These are phyloP conservation scores for Hydriomena furcata DNA, from an alignment of 2,888 invertebrate genomes.

Conservation along the genomic window DNA sequence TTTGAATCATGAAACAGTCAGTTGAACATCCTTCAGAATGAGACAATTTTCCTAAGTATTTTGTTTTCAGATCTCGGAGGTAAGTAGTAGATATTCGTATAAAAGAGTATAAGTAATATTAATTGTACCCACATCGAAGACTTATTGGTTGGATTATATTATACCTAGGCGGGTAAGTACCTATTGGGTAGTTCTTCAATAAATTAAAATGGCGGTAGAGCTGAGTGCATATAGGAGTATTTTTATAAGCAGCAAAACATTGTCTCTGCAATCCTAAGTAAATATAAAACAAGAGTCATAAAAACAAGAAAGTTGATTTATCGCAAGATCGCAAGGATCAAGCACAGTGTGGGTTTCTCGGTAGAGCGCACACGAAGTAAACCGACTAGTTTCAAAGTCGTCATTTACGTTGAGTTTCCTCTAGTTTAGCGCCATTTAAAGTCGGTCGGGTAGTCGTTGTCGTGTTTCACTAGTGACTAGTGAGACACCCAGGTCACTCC, in stretches of 20 bases:
- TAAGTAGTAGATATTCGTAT: too few relatives aligned
- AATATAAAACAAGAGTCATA: constrained; percentile 25
- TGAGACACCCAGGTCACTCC: constrained; percentile 6
- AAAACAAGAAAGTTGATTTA: constrained; percentile 57
- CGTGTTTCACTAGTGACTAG: constrained; percentile 74
- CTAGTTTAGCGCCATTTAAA: constrained; percentile 63
- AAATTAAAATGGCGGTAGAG: too few relatives aligned
- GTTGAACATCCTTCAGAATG: too few relatives aligned
- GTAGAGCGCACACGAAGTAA: constrained; percentile 66
- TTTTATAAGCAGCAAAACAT: background rate
- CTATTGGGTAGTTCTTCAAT: too few relatives aligned
- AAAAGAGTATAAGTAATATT: too few relatives aligned
- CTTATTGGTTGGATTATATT: too few relatives aligned
- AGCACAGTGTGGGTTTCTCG: constrained; percentile 63
- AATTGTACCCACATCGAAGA: too few relatives aligned
- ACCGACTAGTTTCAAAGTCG: constrained; percentile 57
- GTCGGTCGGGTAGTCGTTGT: constrained; percentile 66
- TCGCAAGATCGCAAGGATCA: constrained; percentile 60
- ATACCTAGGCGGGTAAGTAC: too few relatives aligned
- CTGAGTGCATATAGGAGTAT: background rate
- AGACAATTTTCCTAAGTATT: too few relatives aligned
- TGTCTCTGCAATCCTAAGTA: constrained; percentile 5
- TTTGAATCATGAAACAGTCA: too few relatives aligned
- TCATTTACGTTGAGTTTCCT: constrained; percentile 56
- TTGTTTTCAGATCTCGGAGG: too few relatives aligned